Base-by-base conservation (phyloP, 2,113 vertebrate genomes). In the Struthidea cinerea region DNA sequence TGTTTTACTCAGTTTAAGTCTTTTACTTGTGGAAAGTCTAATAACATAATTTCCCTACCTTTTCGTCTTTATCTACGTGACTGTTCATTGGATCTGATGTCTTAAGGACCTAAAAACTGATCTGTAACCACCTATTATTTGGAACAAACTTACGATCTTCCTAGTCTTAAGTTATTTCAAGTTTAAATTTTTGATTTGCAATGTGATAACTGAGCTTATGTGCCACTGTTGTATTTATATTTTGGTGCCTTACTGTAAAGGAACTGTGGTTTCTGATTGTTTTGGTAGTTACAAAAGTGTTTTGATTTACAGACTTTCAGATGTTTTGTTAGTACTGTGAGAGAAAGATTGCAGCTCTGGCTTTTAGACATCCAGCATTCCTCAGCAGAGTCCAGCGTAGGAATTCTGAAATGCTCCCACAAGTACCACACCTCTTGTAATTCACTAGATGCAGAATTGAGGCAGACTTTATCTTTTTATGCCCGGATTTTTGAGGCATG, bases 321-420 rank as follows among this genome's bases (percentile, higher is more conserved):
- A 23, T 46, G 7, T 47, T 46, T 69, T 77, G 7, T 64, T 49
- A 33, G 21, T 52, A 42, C 20, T 12, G 22, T 61, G 28, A 52
- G 47, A 91, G 50, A 35, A 84, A 22, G 27, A 47, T 37, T 39
- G n/a, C 6, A 30, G 9, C 23, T 41, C 41, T 65, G 60, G 41
- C 11, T 68, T 78, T 33, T 17, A 64, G 35, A 32, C 24, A 9
- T 24, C 26, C 17, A 32, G 35, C 11, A 22, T 26, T 64, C 26
- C 20, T 68, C 27, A 32, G 4, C 20, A 22, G 30, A 60, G 49
- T 30, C 13, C 10, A 6, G 14, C 0, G 0, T 1, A 42, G 65
- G 37, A 69, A 33, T 78, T 82, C 20, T 37, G 76, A 50, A 73
- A 41, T 46, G 33, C 19, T 46, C 16, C 41, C 35, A 16, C 15